phyloP scores from a whole-genome alignment of 2,113 vertebrate species.

The Crotalus tigris region DNA sequence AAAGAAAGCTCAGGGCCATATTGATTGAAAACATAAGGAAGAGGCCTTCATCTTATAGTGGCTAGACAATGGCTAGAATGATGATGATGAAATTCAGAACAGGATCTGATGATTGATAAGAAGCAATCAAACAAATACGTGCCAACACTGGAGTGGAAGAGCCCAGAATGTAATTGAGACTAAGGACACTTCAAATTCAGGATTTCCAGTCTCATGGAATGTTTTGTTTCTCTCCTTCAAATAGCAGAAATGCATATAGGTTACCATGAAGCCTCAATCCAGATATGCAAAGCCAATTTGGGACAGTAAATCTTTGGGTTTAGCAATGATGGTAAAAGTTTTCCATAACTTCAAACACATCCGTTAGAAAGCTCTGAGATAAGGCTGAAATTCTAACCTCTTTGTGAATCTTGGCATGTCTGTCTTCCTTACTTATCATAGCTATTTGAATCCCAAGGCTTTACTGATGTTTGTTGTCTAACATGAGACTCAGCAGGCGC shows the following conservation, averaged over 20 bases:
- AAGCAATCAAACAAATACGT: not conserved
- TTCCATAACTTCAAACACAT: constrained; percentile 13
- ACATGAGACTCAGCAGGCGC: not conserved
- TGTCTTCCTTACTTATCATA: constrained; percentile 2
- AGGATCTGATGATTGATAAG: not conserved
- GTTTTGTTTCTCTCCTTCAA: not conserved
- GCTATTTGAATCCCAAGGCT: not conserved
- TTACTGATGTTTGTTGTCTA: not conserved
- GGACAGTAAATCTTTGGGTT: not conserved
- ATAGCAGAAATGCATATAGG: not conserved
- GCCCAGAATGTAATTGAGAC: not conserved
- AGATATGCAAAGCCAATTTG: not conserved
- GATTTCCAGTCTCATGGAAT: not conserved
- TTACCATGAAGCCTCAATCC: not conserved
- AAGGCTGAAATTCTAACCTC: constrained; percentile 6
- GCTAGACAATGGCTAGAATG: not conserved
- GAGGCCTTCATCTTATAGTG: not conserved
- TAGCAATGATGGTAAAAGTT: not conserved
- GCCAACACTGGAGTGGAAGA: not conserved
- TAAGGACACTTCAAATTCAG: not conserved
- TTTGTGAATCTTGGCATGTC: not conserved
- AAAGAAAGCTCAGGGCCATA: not conserved
- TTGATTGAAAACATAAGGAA: not conserved
- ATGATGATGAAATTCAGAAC: not conserved
- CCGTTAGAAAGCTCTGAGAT: not conserved